Evolutionary conservation across 2,888 invertebrate genomes (phyloP).

Genomic region (Tipula unca): DNA sequence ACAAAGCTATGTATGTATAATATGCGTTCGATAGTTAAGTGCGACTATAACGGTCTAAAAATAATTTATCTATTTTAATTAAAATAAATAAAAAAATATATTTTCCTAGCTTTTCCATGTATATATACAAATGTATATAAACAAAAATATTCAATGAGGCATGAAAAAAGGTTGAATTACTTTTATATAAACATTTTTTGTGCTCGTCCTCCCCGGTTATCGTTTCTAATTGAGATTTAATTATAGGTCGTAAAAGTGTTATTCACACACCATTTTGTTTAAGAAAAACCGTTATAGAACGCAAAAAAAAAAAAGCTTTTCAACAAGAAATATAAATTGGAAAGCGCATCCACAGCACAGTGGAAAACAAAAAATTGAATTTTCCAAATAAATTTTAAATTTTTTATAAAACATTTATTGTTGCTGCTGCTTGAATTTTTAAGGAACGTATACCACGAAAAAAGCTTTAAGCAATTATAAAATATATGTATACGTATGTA

Average conservation of each 20-base stretch:
- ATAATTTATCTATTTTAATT: not conserved
- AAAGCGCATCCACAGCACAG: not conserved
- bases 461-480: not conserved
- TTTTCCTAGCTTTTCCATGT: not conserved
- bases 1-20: not conserved
- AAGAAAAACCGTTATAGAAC: not conserved
- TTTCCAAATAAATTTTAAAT: not conserved
- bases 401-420: not conserved
- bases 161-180: not conserved
- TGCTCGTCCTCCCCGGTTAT: not conserved
- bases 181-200: not conserved
- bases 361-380: not conserved
- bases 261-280: not conserved
- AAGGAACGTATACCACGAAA: not conserved
- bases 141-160: not conserved
- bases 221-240: constrained; percentile 8
- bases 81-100: not conserved
- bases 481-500: not conserved
- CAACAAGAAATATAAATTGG: not conserved
- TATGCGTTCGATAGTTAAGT: not conserved
- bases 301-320: not conserved
- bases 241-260: not conserved
- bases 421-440: not conserved
- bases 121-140: not conserved
- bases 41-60: not conserved